Evolutionary conservation across 1,140 invertebrate species (phyloP), one percentile per base, ranked within the genome.

Genomic region (Lasioglossum albipes): DNA sequence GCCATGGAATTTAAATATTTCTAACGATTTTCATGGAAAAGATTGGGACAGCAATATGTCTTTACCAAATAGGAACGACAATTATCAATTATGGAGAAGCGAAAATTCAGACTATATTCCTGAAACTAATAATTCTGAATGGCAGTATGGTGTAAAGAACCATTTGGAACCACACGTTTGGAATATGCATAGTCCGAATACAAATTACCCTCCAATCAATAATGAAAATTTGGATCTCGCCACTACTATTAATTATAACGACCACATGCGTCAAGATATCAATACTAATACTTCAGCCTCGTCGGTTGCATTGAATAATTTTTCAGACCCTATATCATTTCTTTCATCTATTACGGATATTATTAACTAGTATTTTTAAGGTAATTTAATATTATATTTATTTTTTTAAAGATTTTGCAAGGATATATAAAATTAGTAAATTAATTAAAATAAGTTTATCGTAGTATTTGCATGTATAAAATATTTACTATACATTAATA

Each of bases 401-500:
- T 42, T 9, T 20, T 57, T 18, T 36, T 41, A 57, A 79, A 75
- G 27, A 12, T 75, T 65, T 36, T 65, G 5, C n/a, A 36, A 75
- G 20, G 20, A 52, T 36, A 18, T 20, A 52, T n/a, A 54, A 54
- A 54, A 5, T 54, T 12, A 75, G 12, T 12, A 16, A 52, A 65
- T 52, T n/a, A 42, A 45, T 36, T 54, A 27, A 36, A 36, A 65
- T 52, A 52, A 57, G 18, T 31, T 71, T 61, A 27, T 59, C 27
- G 18, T 70, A 61, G 12, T 70, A 61, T 49, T 45, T 68, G 31
- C 6, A 36, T 36, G 31, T 65, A 65, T 65, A 77, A 70, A 70
- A n/a, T 68, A 77, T 70, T 61, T 36, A 69, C 42, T 69, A 69
- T 62, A 77, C 27, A 69, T 68, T 31, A n/a, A 45, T 49, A 69